A percentile compares a stretch with the other conserved stretches of the same genome.
Conservation (phyloP, 2,888 invertebrate species). For the Abscondita cerata region DNA sequence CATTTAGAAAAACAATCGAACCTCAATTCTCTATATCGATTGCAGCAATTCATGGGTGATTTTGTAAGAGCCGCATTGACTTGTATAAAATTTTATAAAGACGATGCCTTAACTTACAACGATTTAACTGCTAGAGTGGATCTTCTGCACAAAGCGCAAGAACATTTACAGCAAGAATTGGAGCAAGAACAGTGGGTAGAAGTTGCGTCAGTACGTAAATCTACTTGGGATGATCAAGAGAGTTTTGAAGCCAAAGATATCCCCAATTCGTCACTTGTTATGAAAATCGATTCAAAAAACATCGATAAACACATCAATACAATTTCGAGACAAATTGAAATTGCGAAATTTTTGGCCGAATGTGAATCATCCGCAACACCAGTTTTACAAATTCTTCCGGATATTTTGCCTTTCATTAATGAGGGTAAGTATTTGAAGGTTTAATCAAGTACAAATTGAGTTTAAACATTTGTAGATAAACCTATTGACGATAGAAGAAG, state of each 20-base stretch:
- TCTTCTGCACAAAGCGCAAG: slow-evolving; percentile 65
- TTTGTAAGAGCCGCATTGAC: slow-evolving; percentile 81
- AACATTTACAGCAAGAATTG: slow-evolving; percentile 71
- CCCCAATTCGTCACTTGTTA: slow-evolving; percentile 66
- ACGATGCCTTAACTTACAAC: slow-evolving; percentile 64
- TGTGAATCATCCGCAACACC: slow-evolving; percentile 66
- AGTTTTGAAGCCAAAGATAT: slow-evolving; percentile 57
- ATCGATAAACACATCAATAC: slow-evolving; percentile 81
- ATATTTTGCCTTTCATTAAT: slow-evolving; percentile 42
- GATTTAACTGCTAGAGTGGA: slow-evolving; percentile 63
- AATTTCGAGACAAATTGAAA: slow-evolving; percentile 81
- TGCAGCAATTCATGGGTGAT: slow-evolving; percentile 76
- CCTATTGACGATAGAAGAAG: slow-evolving; percentile 20
- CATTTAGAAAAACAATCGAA: slow-evolving; percentile 73
- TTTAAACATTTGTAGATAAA: slow-evolving; percentile 13
- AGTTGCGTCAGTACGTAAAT: slow-evolving; percentile 50
- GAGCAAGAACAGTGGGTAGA: slow-evolving; percentile 64
- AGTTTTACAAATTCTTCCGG: slow-evolving; percentile 50
- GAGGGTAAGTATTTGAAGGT: slow-evolving; percentile 40
- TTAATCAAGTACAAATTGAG: too few species aligned
- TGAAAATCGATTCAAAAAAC: slow-evolving; percentile 75
- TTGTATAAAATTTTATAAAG: slow-evolving; percentile 77
- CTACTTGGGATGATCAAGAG: slow-evolving; percentile 27
- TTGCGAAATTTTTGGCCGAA: slow-evolving; percentile 73
- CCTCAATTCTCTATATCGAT: slow-evolving; percentile 74